Evolutionary conservation across 2,888 invertebrate species (phyloP), one percentile per base, ranked within the genome.

Genomic region (Hermaeophaga mercurialis): DNA sequence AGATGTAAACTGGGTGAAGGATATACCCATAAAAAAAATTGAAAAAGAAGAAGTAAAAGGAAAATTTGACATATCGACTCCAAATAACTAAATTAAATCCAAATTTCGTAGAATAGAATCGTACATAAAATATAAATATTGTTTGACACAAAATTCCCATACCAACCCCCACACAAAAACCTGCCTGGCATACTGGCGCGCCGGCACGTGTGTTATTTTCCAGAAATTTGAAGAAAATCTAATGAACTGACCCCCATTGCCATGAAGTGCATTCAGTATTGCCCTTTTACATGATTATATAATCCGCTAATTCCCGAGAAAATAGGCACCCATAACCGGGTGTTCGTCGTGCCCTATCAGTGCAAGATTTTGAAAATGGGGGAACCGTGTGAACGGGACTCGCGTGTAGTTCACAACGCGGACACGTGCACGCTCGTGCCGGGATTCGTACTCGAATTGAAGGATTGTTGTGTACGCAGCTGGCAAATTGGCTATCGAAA

Each of bases 381-480:
- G 22, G 22, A 56, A 64, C 68, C 71, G 71, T 72, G 75, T 74
- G 75, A 75, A 73, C 71, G 69, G 58, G 58, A 66, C 65, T 70
- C 72, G 72, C 71, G 70, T 71, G 71, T 66, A 64, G 73, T 74
- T 74, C 75, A 74, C 75, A 75, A 70, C 72, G 71, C 58, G 66
- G 68, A 61, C 72, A 70, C 71, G 72, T 73, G 71, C 63, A 59
- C 53, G 65, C 67, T 67, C 71, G 70, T 68, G 71, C 63, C 12
- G 36, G 9, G 14, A 33, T 33, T 28, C 28, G n/a, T 28, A 28
- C 9, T n/a, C 28, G 28, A 28, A 28, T 28, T 28, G 8, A 7
- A 9, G 28, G n/a, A 28, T 28, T 22, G 22, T 22, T 28, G 28
- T 28, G 8, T 28, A 8, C 8, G 5, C 28, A 28, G 28, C 28